Evolutionary conservation across 2,113 vertebrate genomes (phyloP), one percentile per base, ranked within the genome.

Genomic region (Bombycilla garrulus): DNA sequence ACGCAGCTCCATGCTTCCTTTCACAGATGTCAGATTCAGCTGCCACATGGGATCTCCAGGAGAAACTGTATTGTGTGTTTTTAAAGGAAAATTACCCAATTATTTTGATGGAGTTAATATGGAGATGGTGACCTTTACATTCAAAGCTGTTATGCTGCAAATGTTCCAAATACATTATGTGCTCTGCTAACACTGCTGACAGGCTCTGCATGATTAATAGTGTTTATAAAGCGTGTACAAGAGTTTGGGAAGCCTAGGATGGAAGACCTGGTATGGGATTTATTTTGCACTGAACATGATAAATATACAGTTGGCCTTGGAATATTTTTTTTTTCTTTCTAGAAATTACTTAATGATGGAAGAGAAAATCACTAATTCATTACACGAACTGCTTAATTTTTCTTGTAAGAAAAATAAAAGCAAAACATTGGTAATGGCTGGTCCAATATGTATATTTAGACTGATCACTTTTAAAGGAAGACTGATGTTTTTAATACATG

Each of bases 31-130:
- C 78, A 79, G 76, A 66, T 48, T 90, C 72, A 88, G 92, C 71
- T 92, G 85, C 92, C 88, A 78, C 81, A 35, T 42, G 85, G 94
- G 87, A 86, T 90, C 89, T 91, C 91, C 1, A 0, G 47, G 88
- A 97, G 84, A 96, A 95, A 85, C 78, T 48, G 54, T 24, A 96
- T 93, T 91, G 86, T 95, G 90, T 97, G 87, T 65, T 97, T 96
- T 95, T 96, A 96, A 97, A 97, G 89, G 93, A 88, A 85, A 95
- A 88, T 89, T 79, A 96, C 64, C 88, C 90, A 90, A 93, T 97
- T 88, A 84, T 79, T 96, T 95, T 97, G 95, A 95, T 87, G 90
- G 96, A 96, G 92, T 92, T 96, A 95, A 97, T 93, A 90, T 80
- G 83, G 94, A 95, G 86, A 93, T 95, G 94, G 65, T 95, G 97